Conservation (phyloP, 2,113 vertebrate species). For the Silurus meridionalis region DNA sequence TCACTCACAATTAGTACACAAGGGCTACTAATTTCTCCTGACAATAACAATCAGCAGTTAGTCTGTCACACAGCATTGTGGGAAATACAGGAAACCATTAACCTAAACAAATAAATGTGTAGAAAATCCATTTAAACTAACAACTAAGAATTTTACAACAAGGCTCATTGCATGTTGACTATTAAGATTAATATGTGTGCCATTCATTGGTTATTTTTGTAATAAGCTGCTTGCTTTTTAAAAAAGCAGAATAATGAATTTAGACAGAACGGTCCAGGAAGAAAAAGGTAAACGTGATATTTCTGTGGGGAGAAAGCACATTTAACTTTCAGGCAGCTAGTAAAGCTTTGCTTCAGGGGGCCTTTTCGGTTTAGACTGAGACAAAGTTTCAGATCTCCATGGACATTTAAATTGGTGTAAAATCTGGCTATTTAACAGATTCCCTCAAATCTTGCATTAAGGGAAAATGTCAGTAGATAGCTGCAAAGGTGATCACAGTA, state of each 20-base stretch:
- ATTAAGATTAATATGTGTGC: background rate
- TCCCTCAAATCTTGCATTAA: background rate
- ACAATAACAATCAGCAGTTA: background rate
- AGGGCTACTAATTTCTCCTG: background rate
- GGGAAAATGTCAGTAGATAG: background rate
- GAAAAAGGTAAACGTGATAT: background rate
- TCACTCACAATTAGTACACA: background rate
- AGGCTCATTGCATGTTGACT: background rate
- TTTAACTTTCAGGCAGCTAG: slow-evolving; percentile 1
- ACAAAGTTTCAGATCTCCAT: background rate
- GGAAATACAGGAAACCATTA: background rate
- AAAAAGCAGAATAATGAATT: slow-evolving; percentile 5
- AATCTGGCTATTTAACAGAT: slow-evolving; percentile 18
- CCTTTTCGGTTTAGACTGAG: background rate
- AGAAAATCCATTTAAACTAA: background rate
- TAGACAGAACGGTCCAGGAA: background rate
- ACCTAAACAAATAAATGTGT: background rate
- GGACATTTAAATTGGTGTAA: slow-evolving; percentile 11
- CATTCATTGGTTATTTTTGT: background rate
- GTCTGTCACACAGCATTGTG: background rate
- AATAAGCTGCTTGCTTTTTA: background rate
- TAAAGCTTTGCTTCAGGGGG: background rate
- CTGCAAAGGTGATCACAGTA: background rate
- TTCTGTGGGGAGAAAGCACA: background rate
- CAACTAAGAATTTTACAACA: background rate